Conservation (phyloP, 2,797 vertebrate genomes). For the Carapus acus region DNA sequence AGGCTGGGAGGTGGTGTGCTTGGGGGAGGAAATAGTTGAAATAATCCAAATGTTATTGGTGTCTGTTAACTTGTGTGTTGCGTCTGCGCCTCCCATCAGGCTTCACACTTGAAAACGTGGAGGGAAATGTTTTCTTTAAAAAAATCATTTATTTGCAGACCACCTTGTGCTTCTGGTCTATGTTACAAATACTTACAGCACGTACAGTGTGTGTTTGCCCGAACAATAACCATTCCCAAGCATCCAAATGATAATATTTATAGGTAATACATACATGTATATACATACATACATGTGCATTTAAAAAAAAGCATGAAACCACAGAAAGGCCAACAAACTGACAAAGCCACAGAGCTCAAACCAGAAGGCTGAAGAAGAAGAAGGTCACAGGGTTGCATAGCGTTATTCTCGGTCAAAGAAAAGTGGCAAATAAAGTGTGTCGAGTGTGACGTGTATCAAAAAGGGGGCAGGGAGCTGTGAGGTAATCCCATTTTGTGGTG, state of each 20-base stretch:
- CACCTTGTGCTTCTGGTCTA: slow-evolving; percentile 55
- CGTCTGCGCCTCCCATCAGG: too few species aligned
- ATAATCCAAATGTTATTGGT: too few species aligned
- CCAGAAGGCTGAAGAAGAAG: slow-evolving; percentile 42
- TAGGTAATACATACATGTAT: slow-evolving; percentile 66
- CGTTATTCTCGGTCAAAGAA: slow-evolving; percentile 58
- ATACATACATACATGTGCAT: slow-evolving; percentile 61
- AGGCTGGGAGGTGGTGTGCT: too few species aligned
- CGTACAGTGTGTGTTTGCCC: slow-evolving; percentile 49
- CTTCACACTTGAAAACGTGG: too few species aligned
- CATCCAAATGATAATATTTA: slow-evolving; percentile 63
- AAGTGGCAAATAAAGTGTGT: slow-evolving; percentile 46
- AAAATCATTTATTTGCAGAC: slow-evolving; percentile 68
- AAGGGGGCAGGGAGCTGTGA: slow-evolving; percentile 45
- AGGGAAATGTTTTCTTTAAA: slow-evolving; percentile 45
- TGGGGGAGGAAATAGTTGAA: too few species aligned
- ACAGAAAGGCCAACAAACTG: too few species aligned
- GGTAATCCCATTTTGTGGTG: slow-evolving; percentile 62
- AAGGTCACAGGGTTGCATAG: slow-evolving; percentile 67
- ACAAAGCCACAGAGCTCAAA: slow-evolving; percentile 45
- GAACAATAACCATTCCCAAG: slow-evolving; percentile 64
- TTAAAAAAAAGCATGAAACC: slow-evolving; percentile 39
- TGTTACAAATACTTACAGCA: slow-evolving; percentile 69
- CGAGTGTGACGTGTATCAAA: slow-evolving; percentile 21
- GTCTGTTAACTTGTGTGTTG: too few species aligned